Base-by-base conservation (phyloP, 2,113 vertebrate genomes). In the Clupea harengus region DNA sequence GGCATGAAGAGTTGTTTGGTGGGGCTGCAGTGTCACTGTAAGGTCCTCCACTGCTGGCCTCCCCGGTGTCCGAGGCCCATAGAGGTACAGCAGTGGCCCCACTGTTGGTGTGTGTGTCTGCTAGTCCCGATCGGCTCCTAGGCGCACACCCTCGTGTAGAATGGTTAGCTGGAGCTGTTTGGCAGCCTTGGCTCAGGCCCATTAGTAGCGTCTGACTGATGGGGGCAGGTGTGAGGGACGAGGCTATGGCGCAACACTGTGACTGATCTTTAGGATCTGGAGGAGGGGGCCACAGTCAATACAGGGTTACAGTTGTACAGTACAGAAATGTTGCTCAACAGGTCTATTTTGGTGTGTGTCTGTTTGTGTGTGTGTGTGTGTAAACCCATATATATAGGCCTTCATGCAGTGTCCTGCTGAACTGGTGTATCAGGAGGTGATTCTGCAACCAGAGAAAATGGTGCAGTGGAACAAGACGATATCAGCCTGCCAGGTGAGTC, bases 361-460 rank as follows among this genome's bases (percentile, higher is more conserved):
- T n/a, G 39, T 39, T 1, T 39, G 39, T 84, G 28, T 4, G 8
- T 81, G 50, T 6, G 20, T 32, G 85, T 57, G 84, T 54, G 28
- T 10, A 5, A 84, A 50, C 17, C 25, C 60, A 22, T 78, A 2
- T 81, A 9, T 8, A 72, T 89, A 99, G 98, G 95, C 96, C 44
- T 94, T 99, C 22, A 94, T 99, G 93, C 96, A 98, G 93, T 99
- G 98, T 91, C 89, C 97, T 0, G 96, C 98, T 1, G 98, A 99
- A 93, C 93, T 94, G 0, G 96, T 99, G 60, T 99, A 99, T 92
- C 97, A 99, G 93, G 98, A 99, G 86, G 97, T 98, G 85, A 99
- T 99, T 88, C 92, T 99, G 32, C 98, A 99, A 89, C 98, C 98
- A 0, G 98, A 99, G 93, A 97, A 97, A 93, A 97, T 99, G 96